These are phyloP conservation scores for Dolichoris vasculosae DNA, from an alignment of 1,140 invertebrate species.

Conservation along the genomic window DNA sequence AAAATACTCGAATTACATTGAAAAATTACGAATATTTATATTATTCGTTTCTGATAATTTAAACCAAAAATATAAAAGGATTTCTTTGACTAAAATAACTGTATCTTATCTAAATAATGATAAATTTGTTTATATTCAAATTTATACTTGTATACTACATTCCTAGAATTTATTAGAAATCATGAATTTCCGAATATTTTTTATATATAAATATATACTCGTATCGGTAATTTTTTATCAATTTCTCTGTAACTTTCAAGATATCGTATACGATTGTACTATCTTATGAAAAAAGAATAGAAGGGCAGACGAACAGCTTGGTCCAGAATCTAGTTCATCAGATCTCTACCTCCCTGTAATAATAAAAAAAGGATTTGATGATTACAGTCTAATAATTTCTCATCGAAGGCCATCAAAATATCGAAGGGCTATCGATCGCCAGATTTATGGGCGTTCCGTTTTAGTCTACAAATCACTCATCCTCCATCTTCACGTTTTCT, in stretches of 20 bases:
- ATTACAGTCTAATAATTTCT: conserved; percentile 52
- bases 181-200: too few species aligned
- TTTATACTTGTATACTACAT: too few species aligned
- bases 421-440: conserved; percentile 53
- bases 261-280: not conserved
- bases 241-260: not conserved
- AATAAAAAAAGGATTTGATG: conserved; percentile 16
- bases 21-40: too few species aligned
- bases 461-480: conserved; percentile 50
- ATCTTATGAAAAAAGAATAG: not conserved
- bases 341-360: conserved; percentile 7
- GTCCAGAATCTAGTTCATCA: conserved; percentile 22
- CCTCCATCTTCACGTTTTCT: conserved; percentile 46
- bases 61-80: too few species aligned
- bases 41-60: too few species aligned
- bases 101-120: too few species aligned
- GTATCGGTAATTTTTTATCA: not conserved
- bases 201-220: too few species aligned
- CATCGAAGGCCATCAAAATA: conserved; percentile 49
- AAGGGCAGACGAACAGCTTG: not conserved
- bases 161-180: too few species aligned
- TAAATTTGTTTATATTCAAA: too few species aligned
- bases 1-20: too few species aligned
- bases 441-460: conserved; percentile 54
- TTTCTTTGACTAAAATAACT: too few species aligned